Conservation (phyloP, 1,140 invertebrate genomes). For the Euura saliciscinereae region DNA sequence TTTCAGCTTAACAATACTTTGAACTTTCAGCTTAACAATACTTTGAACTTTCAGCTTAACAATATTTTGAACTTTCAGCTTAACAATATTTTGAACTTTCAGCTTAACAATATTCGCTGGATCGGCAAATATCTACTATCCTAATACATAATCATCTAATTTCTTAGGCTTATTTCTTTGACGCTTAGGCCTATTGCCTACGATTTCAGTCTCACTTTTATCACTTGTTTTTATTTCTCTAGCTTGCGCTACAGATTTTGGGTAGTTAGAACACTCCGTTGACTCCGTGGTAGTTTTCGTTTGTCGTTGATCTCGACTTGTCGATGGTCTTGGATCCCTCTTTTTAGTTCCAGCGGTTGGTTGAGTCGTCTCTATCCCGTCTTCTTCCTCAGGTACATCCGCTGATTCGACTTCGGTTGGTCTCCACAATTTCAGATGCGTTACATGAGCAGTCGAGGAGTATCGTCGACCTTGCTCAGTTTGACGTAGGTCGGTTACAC, state of each 20-base stretch:
- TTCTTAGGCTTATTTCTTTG: neutral
- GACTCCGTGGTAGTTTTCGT: neutral
- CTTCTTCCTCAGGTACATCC: too few species aligned
- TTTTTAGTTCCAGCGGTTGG: neutral
- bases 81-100: too few species aligned
- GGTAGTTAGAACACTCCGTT: too few species aligned
- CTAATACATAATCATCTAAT: neutral
- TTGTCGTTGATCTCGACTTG: neutral
- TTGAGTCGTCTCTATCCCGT: too few species aligned
- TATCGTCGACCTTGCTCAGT: neutral
- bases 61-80: too few species aligned
- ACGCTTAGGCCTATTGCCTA: neutral
- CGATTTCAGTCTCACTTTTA: neutral
- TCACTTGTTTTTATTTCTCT: neutral
- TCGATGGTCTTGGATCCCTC: neutral
- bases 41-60: too few species aligned
- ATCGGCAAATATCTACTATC: neutral
- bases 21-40: too few species aligned
- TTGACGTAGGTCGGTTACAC: constrained; percentile 15
- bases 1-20: too few species aligned
- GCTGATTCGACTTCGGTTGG: neutral
- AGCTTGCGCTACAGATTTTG: too few species aligned
- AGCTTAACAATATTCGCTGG: too few species aligned
- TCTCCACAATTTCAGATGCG: neutral
- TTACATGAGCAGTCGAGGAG: neutral